phyloP scores from a whole-genome alignment of 2,888 invertebrate genomes.

The Uropetala carovei region DNA sequence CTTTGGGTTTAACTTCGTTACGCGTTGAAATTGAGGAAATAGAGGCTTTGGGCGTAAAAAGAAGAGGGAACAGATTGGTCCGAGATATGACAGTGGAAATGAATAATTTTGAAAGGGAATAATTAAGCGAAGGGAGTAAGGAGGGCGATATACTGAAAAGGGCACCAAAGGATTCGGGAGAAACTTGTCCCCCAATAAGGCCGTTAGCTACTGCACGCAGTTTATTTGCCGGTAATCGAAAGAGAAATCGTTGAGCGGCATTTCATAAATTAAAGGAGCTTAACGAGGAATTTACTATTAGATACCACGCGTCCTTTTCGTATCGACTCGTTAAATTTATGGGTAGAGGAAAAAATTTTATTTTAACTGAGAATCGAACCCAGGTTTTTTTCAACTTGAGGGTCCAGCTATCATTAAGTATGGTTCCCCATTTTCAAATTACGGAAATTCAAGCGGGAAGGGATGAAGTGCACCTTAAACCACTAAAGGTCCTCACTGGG shows the following conservation, averaged over 20 bases:
- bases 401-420: no score
- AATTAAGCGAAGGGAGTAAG: conserved; percentile 29
- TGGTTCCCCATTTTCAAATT: no score
- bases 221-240: neutral
- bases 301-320: no score
- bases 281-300: no score
- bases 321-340: no score
- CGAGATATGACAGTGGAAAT: neutral
- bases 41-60: neutral
- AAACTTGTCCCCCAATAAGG: neutral
- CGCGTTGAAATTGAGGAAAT: conserved; percentile 2
- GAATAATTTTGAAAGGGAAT: conserved; percentile 21
- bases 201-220: neutral
- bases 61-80: neutral
- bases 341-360: no score
- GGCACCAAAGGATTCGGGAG: neutral
- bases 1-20: conserved; percentile 23
- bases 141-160: neutral
- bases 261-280: neutral
- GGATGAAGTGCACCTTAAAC: no score
- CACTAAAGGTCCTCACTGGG: no score
- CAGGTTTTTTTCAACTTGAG: no score
- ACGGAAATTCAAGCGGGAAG: no score
- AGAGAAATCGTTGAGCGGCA: neutral
- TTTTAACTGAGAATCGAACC: no score